Percentiles rank a stretch among this genome's conserved stretches.
phyloP scores from a whole-genome alignment of 1,140 invertebrate species.

The Rhyacophila brunnea region DNA sequence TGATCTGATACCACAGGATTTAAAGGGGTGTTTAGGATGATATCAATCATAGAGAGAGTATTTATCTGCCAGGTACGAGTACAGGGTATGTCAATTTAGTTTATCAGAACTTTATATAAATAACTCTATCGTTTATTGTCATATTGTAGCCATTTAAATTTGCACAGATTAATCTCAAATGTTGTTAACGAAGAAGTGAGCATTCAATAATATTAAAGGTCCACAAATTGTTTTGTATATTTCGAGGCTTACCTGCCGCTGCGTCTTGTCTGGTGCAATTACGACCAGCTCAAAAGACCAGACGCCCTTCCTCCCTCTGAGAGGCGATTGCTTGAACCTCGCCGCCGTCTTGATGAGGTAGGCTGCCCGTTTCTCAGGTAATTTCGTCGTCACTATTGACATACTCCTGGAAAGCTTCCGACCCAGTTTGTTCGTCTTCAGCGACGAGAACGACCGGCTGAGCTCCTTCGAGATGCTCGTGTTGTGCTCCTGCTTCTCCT shows the following conservation, averaged over 20 bases:
- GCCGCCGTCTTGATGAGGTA: conserved; percentile 42
- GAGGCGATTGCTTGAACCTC: conserved; percentile 43
- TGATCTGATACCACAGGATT: too few relatives aligned
- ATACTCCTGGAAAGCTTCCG: conserved; percentile 55
- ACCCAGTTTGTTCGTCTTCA: conserved; percentile 52
- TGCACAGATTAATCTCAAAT: too few relatives aligned
- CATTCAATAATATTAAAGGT: too few relatives aligned
- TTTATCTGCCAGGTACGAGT: too few relatives aligned
- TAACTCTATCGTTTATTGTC: too few relatives aligned
- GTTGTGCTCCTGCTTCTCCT: neutral
- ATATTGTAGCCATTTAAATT: too few relatives aligned
- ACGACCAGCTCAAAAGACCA: conserved; percentile 53
- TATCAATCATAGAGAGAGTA: too few relatives aligned
- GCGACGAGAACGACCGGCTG: conserved; percentile 40
- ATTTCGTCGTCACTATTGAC: conserved; percentile 54
- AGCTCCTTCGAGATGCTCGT: conserved; percentile 35
- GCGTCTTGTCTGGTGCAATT: conserved; percentile 58
- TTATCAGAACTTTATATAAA: too few relatives aligned
- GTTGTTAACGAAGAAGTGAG: too few relatives aligned
- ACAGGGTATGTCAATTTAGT: too few relatives aligned
- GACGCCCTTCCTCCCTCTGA: conserved; percentile 43
- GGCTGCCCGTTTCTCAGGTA: conserved; percentile 52
- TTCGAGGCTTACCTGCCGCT: conserved; percentile 56
- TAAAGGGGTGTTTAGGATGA: too few relatives aligned
- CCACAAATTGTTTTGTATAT: too few relatives aligned